Evolutionary conservation across 2,888 invertebrate species (phyloP).

Genomic region (Drosophila antonietae): DNA sequence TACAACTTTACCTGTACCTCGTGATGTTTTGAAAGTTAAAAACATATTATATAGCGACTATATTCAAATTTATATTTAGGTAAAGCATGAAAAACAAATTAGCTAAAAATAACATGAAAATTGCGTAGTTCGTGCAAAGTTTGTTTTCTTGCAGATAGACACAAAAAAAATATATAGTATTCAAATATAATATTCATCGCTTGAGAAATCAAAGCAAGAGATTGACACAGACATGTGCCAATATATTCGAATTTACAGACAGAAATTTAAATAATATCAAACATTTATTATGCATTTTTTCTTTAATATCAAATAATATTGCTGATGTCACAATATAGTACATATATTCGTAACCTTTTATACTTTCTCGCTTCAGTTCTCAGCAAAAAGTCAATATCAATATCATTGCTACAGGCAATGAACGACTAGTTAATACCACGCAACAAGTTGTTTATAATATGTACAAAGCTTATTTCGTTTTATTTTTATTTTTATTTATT

Average conservation of each 20-base stretch:
- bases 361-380: not conserved
- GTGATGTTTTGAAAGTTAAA: too few relatives aligned
- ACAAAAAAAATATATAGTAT: not conserved
- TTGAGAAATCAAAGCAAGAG: slow-evolving; percentile 18
- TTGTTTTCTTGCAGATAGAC: slow-evolving; percentile 33
- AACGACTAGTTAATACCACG: slow-evolving; percentile 9
- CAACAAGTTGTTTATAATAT: not conserved
- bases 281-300: not conserved
- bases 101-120: slow-evolving; percentile 58
- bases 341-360: not conserved
- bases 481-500: not conserved
- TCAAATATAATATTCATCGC: slow-evolving; percentile 18
- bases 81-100: slow-evolving; percentile 28
- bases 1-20: too few relatives aligned
- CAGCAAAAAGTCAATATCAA: not conserved
- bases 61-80: slow-evolving; percentile 28
- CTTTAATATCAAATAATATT: not conserved
- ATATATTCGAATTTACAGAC: not conserved
- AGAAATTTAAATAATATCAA: not conserved
- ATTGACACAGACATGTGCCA: slow-evolving; percentile 9
- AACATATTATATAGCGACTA: too few relatives aligned
- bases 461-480: not conserved
- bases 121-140: slow-evolving; percentile 65
- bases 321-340: not conserved
- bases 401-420: not conserved